phyloP scores from a whole-genome alignment of 2,113 vertebrate genomes.

The Etheostoma spectabile region DNA sequence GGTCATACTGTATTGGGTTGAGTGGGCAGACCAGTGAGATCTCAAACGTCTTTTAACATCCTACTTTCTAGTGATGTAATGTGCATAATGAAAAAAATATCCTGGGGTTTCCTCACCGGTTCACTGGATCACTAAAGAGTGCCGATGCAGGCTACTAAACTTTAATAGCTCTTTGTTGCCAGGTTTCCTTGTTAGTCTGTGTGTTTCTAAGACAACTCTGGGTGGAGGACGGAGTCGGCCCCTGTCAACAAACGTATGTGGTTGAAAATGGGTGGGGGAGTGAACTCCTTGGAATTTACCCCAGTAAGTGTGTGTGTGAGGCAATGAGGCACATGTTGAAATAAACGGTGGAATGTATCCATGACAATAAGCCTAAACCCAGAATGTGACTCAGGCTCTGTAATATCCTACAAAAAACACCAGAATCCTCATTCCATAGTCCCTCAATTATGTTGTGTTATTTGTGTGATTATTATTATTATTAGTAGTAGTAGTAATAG shows the following conservation, averaged over 20 bases:
- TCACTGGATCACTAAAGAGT: background rate
- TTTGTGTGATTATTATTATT: background rate
- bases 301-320: constrained; percentile 10
- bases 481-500: no score
- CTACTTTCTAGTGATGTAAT: background rate
- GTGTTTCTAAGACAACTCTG: constrained; percentile 60
- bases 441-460: background rate
- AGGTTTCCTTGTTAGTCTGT: constrained; percentile 19
- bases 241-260: constrained; percentile 18
- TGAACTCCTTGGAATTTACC: constrained; percentile 48
- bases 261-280: constrained; percentile 6
- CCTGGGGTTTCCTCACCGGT: background rate
- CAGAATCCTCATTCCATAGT: background rate
- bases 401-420: background rate
- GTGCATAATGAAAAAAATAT: background rate
- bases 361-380: constrained; percentile 50
- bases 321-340: constrained; percentile 14
- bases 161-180: constrained; percentile 27
- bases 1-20: background rate
- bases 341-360: constrained; percentile 47
- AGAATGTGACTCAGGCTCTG: constrained; percentile 25
- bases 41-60: background rate
- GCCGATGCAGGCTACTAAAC: background rate
- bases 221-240: constrained; percentile 13
- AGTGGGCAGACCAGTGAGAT: background rate